These are phyloP conservation scores for Glyphotaelius pellucidus DNA, from an alignment of 2,888 invertebrate genomes.

Conservation along the genomic window DNA sequence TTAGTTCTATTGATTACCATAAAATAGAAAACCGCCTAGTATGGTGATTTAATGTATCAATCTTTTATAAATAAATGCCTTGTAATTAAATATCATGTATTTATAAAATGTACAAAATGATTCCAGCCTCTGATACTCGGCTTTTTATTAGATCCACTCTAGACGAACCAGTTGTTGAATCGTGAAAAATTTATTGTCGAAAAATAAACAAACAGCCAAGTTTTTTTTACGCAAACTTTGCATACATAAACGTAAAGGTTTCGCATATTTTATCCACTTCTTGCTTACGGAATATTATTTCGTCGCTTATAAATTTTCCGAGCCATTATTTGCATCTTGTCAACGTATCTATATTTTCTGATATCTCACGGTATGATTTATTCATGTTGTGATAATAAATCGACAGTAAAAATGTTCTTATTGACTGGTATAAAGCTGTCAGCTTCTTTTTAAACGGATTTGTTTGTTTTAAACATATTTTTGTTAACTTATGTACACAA, in stretches of 20 bases:
- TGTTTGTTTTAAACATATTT: no score
- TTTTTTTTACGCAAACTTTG: neutral
- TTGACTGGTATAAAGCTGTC: neutral
- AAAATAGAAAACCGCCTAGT: no score
- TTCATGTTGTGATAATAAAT: neutral
- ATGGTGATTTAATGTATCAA: no score
- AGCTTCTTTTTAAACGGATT: no score
- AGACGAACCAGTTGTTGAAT: neutral
- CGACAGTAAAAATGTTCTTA: neutral
- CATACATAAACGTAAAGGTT: neutral
- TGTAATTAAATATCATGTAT: no score
- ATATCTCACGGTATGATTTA: neutral
- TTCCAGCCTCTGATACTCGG: neutral
- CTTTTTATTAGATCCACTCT: neutral
- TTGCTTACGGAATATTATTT: neutral
- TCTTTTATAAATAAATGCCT: no score
- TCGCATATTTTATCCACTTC: neutral
- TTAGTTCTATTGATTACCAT: no score
- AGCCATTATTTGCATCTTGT: neutral
- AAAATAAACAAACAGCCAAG: neutral
- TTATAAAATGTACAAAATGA: neutral
- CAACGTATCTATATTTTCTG: neutral
- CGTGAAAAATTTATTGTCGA: neutral
- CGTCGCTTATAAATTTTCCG: neutral
- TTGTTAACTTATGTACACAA: no score